Base-by-base conservation (phyloP, 2,888 invertebrate genomes). In the Drosophila fungiperda region DNA sequence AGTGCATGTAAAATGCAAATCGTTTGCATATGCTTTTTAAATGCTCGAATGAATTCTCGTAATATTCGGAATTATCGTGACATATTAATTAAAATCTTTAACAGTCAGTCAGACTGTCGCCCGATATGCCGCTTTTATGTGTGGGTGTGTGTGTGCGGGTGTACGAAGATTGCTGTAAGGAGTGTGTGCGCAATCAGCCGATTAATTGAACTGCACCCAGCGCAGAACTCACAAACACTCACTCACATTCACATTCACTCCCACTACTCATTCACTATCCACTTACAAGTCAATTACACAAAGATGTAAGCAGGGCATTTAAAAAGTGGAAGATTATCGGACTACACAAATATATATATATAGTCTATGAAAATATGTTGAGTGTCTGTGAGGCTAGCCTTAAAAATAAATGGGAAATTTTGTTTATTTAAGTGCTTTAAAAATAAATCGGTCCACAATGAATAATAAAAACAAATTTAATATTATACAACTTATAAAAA, bases 141-240 rank as follows among this genome's bases (percentile, higher is more conserved):
- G 20, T 23, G 33, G 23, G 17, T 20, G 12, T 50, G 48, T 54
- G 12, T 17, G 11, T 40, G 69, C 53, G 74, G 49, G 78, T 75
- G 68, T 76, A 66, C 57, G 54, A 65, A 75, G 79, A 54, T 70
- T 74, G 82, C 69, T 45, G 57, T 23, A 53, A 76, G 68, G 72
- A 64, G 69, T 73, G 75, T 81, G 82, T 76, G 87, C 64, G 72
- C 87, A 87, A 84, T 84, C 87, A 84, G 73, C 78, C 85, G 85
- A 68, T 89, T 87, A 86, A 88, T 86, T 86, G 82, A 88, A 89
- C 89, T 89, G 89, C 85, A 89, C 89, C 85, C 89, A 89, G 57
- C 36, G 23, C 36, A 63, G 11, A 29, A 61, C 72, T 40, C 55
- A 55, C 50, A 53, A 33, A 45, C 23, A 62, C 48, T 26, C 55